Conservation (phyloP, 2,113 vertebrate genomes). For the Embiotoca jacksoni region DNA sequence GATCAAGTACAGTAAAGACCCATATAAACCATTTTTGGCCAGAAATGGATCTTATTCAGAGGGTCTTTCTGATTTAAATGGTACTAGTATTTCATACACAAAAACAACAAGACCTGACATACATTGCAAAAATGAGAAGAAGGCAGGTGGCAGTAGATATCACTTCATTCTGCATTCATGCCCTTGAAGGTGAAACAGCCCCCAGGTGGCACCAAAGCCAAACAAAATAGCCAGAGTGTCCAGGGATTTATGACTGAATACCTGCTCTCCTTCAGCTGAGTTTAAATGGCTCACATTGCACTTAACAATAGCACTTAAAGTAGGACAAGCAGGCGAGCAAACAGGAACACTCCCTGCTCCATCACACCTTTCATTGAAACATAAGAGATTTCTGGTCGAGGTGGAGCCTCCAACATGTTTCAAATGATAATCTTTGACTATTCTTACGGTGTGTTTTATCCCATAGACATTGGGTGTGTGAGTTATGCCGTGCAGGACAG, state of each 20-base stretch:
- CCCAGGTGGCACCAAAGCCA: conserved; percentile 54
- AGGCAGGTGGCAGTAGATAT: conserved; percentile 25
- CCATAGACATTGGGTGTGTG: neutral
- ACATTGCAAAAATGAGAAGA: neutral
- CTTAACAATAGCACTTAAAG: conserved; percentile 12
- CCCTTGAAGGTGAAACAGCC: neutral
- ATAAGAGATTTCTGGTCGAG: neutral
- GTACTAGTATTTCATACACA: neutral
- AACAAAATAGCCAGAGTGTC: conserved; percentile 9
- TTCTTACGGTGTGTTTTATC: neutral
- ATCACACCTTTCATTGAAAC: conserved; percentile 5
- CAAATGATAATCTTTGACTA: neutral
- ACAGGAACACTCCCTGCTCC: neutral
- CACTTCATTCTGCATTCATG: neutral
- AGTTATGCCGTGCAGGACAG: neutral
- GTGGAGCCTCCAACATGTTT: neutral
- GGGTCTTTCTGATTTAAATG: neutral
- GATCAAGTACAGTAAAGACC: no score
- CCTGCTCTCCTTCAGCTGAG: neutral
- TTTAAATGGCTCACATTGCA: conserved; percentile 25
- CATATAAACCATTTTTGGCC: no score
- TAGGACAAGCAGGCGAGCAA: conserved; percentile 29
- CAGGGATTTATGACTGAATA: neutral
- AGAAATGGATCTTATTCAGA: no score
- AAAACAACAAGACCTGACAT: neutral